A percentile compares a stretch with the other conserved stretches of the same genome.
Evolutionary conservation across 1,140 invertebrate species (phyloP).

Genomic region (Papilio polyxenes): DNA sequence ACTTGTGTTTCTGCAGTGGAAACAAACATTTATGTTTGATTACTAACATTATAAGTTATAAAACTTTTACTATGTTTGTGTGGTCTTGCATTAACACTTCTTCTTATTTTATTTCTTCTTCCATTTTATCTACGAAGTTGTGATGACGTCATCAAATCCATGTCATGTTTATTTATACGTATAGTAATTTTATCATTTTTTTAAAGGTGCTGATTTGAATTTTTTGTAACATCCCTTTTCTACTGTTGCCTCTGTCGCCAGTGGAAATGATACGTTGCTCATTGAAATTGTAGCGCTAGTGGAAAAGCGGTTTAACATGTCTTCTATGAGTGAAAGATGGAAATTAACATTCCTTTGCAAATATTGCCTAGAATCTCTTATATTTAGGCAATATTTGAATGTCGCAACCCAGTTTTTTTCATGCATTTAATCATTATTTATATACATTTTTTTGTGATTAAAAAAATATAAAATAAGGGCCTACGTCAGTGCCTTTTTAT

Average conservation of each 20-base stretch:
- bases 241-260: background rate
- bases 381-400: conserved; percentile 27
- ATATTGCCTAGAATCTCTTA: conserved; percentile 58
- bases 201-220: conserved; percentile 59
- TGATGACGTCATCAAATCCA: background rate
- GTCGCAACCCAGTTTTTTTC: background rate
- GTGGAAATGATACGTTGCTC: background rate
- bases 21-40: too few species aligned
- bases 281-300: background rate
- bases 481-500: background rate
- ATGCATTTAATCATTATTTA: background rate
- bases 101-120: too few species aligned
- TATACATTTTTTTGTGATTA: background rate
- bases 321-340: too few species aligned
- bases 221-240: background rate
- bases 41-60: background rate
- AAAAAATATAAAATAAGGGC: background rate
- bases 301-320: background rate
- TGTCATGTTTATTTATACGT: background rate
- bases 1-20: too few species aligned
- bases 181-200: conserved; percentile 44
- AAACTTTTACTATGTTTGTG: background rate
- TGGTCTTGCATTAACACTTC: background rate
- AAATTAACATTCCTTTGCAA: conserved; percentile 47
- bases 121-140: background rate